phyloP scores from a whole-genome alignment of 1,140 invertebrate species.

The Lethrus apterus region DNA sequence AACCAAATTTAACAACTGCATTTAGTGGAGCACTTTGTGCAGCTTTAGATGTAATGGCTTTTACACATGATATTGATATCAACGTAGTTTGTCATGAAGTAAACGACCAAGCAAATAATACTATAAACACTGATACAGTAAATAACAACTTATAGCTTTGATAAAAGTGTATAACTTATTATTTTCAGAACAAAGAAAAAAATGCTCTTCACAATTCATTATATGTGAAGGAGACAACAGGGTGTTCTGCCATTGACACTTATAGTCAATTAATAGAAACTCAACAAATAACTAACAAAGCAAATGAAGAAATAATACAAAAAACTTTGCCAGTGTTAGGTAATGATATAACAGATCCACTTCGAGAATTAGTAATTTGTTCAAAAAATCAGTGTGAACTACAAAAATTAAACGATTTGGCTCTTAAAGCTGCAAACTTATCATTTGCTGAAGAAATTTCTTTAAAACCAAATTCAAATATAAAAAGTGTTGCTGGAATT shows the following conservation, averaged over 20 bases:
- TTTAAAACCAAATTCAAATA: slow-evolving; percentile 22
- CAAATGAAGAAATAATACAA: background rate
- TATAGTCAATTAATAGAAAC: background rate
- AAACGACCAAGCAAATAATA: too few relatives aligned
- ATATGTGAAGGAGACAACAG: too few relatives aligned
- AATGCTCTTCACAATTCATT: too few relatives aligned
- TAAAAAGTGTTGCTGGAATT: slow-evolving; percentile 37
- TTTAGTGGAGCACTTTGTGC: slow-evolving; percentile 61
- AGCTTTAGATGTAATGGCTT: slow-evolving; percentile 75
- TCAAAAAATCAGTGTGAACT: slow-evolving; percentile 42
- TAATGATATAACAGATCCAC: slow-evolving; percentile 41
- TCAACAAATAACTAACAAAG: background rate
- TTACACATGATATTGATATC: slow-evolving; percentile 59
- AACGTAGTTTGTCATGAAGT: too few relatives aligned
- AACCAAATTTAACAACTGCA: slow-evolving; percentile 39
- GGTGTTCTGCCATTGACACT: background rate
- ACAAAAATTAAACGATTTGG: slow-evolving; percentile 43
- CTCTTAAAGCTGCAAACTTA: slow-evolving; percentile 44
- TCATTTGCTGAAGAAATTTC: slow-evolving; percentile 34
- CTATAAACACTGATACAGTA: too few relatives aligned
- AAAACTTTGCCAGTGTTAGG: too few relatives aligned
- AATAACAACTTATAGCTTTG: too few relatives aligned
- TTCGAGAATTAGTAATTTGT: slow-evolving; percentile 48
- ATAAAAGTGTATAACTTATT: too few relatives aligned
- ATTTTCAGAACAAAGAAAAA: too few relatives aligned